Base-by-base conservation (phyloP, 2,888 invertebrate species). In the Ichneumoninae sp. region DNA sequence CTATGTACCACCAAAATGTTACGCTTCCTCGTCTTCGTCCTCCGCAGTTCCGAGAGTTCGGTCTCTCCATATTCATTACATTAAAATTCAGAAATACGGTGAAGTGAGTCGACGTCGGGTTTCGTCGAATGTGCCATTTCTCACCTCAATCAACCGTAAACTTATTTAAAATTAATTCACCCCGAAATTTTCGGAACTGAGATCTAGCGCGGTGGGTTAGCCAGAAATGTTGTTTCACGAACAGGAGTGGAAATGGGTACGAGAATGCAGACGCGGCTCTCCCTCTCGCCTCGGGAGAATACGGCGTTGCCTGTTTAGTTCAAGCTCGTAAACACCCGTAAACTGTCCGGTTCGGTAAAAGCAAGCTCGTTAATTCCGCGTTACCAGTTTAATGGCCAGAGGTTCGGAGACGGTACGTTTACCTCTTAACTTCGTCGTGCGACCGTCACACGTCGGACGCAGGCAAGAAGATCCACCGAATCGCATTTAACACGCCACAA, bases 31-130 rank as follows among this genome's bases (percentile, higher is more conserved):
- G 36, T 65, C 70, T 33, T 62, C 66, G 57, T 22, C 57, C 19
- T 65, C 54, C 65, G 30, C 44, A 68, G 19, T 44, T 57, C 5
- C 10, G 57, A 57, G 57, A 22, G 8, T 3, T 10, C 50, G 16
- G 7, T 33, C 68, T 47, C 74, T 80, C 68, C 72, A 74, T 80
- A 80, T 80, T 80, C 80, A 80, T 80, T 74, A 57, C 44, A 19
- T 54, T 30, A 13, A 50, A 3, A 57, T 74, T 80, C 36, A 16
- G 47, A 50, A 74, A 74, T 50, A 22, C 22, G 60, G 68, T 26
- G 68, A 47, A 44, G 44, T 16, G 22, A 54, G 68, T 68, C 50
- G 30, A 10, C 44, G 19, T 7, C 7, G 16, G 50, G 22, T 52
- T 10, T 10, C 10, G 10, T 26, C 57, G 8, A 57, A 57, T 22